Base-by-base conservation (phyloP, 2,113 vertebrate genomes). In the Phylloscopus trochilus region DNA sequence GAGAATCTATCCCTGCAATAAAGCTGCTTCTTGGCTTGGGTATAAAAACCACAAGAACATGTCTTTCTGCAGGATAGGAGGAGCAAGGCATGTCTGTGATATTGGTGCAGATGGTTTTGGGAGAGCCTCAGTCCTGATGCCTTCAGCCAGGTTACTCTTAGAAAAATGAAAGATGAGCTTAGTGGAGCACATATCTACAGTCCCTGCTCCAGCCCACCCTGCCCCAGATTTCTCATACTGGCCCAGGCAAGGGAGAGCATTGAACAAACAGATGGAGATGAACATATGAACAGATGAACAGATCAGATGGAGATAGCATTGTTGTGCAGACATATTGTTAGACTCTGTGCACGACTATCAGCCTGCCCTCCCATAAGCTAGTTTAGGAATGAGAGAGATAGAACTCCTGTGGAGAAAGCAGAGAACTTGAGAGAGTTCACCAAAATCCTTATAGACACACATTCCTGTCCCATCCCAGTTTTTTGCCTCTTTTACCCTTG, bases 291-390 rank as follows among this genome's bases (percentile, higher is more conserved):
- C 41, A 41, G 41, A 41, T 41, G 41, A 41, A 41, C 41, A 41
- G 41, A 3, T 21, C 8, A 60, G 15, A 33, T 22, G 6, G 47
- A 78, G 23, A 18, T 3, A 35, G 20, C 13, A 51, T 20, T 13
- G 9, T 26, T 51, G 41, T 17, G 7, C 13, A 16, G 19, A 24
- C 3, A 26, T 67, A 0, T 31, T 4, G 1, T n/a, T 67, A 22
- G 13, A 39, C 35, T 21, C 37, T 49, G 21, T 41, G 33, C 20
- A n/a, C 0, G 1, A 16, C 22, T 15, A 9, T 28, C 53, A 72
- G 26, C 53, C 56, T 44, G 52, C 14, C 49, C 41, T 73, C n/a
- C 33, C 46, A 23, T 9, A 15, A 26, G 6, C 14, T 35, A 31
- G 8, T 9, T 55, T 63, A 51, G 39, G 23, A 76, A 41, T 11